Evolutionary conservation across 1,140 invertebrate species (phyloP).

Genomic region (Lepidurus packardi): DNA sequence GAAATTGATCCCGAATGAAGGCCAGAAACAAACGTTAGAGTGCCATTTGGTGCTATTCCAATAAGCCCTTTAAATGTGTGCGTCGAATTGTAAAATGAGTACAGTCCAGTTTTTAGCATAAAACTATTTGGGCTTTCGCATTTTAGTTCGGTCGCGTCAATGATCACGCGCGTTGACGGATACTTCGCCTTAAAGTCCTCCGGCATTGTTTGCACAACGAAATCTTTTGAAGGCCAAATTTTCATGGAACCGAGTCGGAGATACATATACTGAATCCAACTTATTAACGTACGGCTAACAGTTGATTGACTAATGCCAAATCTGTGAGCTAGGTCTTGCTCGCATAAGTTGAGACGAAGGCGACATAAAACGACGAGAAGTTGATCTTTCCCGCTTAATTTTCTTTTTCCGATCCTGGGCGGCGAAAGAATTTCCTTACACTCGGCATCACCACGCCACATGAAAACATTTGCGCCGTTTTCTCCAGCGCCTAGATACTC

Average conservation of each 20-base stretch:
- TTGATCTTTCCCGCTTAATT: too few relatives aligned
- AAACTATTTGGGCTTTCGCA: constrained; percentile 4
- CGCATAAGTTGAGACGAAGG: too few relatives aligned
- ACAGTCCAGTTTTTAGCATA: not conserved
- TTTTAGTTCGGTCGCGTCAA: constrained; percentile 23
- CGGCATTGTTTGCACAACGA: constrained; percentile 16
- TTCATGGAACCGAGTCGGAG: constrained; percentile 25
- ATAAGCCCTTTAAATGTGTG: constrained; percentile 25
- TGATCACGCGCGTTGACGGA: constrained; percentile 25
- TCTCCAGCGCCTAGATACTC: too few relatives aligned
- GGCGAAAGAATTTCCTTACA: too few relatives aligned
- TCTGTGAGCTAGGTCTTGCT: too few relatives aligned
- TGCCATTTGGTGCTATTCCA: constrained; percentile 25
- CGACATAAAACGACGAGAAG: too few relatives aligned
- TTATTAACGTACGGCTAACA: constrained; percentile 11
- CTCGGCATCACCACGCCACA: too few relatives aligned
- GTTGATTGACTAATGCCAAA: too few relatives aligned
- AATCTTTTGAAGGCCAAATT: constrained; percentile 24
- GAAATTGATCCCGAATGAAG: not conserved
- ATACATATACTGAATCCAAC: constrained; percentile 25
- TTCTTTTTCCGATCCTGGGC: too few relatives aligned
- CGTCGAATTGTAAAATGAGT: constrained; percentile 27
- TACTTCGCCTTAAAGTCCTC: not conserved
- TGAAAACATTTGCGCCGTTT: too few relatives aligned
- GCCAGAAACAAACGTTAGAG: constrained; percentile 22